These are phyloP conservation scores for Drosophila ercepeae DNA, from an alignment of 1,140 invertebrate species.

Conservation along the genomic window DNA sequence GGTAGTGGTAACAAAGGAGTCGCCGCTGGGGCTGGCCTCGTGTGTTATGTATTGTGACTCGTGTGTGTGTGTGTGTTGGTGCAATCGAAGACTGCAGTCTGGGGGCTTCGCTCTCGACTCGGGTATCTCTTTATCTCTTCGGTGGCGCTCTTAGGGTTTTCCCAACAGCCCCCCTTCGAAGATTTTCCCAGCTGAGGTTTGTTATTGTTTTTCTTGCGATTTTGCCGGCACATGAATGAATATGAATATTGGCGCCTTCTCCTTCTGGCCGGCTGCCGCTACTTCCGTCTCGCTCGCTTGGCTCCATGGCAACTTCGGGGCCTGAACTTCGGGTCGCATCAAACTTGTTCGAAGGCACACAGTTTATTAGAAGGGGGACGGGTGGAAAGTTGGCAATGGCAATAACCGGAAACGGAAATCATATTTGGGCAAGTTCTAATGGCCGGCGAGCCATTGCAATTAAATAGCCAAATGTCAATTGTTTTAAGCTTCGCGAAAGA, in stretches of 20 bases:
- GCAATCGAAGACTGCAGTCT: slow-evolving; percentile 65
- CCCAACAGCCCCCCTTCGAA: neutral
- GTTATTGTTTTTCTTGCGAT: slow-evolving; percentile 75
- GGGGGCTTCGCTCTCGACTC: slow-evolving; percentile 13
- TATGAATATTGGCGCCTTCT: slow-evolving; percentile 43
- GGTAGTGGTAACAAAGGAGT: slow-evolving; percentile 21
- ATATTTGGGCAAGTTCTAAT: slow-evolving; percentile 63
- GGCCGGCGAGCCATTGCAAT: slow-evolving; percentile 34
- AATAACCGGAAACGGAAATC: slow-evolving; percentile 66
- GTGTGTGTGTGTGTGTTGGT: slow-evolving; percentile 7
- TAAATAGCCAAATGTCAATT: slow-evolving; percentile 53
- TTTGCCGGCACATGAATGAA: slow-evolving; percentile 78
- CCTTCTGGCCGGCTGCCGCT: slow-evolving; percentile 7
- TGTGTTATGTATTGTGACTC: no score
- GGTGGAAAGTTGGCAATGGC: slow-evolving; percentile 9
- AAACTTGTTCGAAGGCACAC: slow-evolving; percentile 51
- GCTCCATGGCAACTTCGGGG: slow-evolving; percentile 35
- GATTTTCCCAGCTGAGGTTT: slow-evolving; percentile 73
- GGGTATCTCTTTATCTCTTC: slow-evolving; percentile 17
- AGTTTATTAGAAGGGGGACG: neutral
- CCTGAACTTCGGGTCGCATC: slow-evolving; percentile 67
- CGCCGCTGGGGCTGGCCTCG: slow-evolving; percentile 37
- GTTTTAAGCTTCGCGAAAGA: slow-evolving; percentile 18
- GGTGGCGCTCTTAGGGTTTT: slow-evolving; percentile 56
- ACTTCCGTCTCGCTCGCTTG: slow-evolving; percentile 7